phyloP scores from a whole-genome alignment of 2,113 vertebrate species.

The Corydoras sp. region DNA sequence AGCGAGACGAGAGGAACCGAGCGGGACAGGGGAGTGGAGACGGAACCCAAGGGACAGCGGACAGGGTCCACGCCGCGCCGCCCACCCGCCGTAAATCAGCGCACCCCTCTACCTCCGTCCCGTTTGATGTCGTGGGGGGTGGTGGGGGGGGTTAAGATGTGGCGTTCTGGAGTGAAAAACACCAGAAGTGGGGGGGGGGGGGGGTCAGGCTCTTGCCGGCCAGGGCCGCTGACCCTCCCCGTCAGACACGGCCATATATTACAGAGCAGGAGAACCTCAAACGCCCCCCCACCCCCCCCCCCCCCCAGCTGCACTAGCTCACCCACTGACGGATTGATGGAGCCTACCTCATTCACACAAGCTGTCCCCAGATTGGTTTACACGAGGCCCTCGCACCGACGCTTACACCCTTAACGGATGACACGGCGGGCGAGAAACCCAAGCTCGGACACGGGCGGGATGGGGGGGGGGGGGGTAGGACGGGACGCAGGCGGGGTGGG shows the following conservation, averaged over 20 bases:
- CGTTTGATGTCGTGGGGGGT: conserved; percentile 80
- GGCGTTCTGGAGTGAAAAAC: conserved; percentile 96
- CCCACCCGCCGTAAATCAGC: conserved; percentile 89
- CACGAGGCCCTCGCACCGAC: conserved; percentile 48
- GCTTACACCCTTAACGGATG: conserved; percentile 30
- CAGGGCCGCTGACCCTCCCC: conserved; percentile 90
- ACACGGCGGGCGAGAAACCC: conserved; percentile 18
- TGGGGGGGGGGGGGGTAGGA: neutral
- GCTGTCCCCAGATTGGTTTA: conserved; percentile 58
- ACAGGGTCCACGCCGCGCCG: conserved; percentile 67
- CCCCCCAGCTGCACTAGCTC: conserved; percentile 70
- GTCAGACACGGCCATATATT: conserved; percentile 82
- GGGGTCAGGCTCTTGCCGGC: conserved; percentile 82
- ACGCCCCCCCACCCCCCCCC: conserved; percentile 20
- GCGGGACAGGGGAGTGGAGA: conserved; percentile 25
- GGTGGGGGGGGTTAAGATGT: conserved; percentile 57
- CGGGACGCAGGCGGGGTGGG: neutral
- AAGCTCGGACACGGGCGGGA: neutral
- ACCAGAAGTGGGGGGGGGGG: conserved; percentile 91
- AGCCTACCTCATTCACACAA: conserved; percentile 63
- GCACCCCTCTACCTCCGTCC: conserved; percentile 77
- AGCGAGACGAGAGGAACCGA: conserved; percentile 9
- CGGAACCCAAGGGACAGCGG: conserved; percentile 17
- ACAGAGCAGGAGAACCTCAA: conserved; percentile 70
- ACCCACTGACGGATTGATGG: conserved; percentile 74